Evolutionary conservation across 1,140 invertebrate species (phyloP), one percentile per base, ranked within the genome.

Genomic region (Megathymus violae): DNA sequence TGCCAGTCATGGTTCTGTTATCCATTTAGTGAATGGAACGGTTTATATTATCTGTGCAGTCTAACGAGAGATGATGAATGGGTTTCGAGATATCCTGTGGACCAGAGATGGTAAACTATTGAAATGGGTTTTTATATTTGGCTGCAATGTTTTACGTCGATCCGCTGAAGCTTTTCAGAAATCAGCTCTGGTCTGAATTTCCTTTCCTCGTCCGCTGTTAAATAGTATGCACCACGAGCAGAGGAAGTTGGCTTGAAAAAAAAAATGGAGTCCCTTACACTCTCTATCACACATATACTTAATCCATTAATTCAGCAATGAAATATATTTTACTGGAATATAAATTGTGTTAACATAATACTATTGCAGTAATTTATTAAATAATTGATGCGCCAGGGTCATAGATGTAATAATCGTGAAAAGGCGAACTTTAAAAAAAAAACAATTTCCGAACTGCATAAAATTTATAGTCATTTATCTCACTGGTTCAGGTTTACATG

Each of bases 21-120:
- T 64, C 67, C 71, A 77, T 78, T 76, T 69, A 72, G 41, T 67
- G 69, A 71, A 74, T 72, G 71, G 67, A 67, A 74, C 46, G 47
- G 43, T 44, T 46, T 52, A 66, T 66, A 66, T 66, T 61, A 66
- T 61, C 50, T 60, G 48, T 58, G 47, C 63, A 59, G 47, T 64
- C 17, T 62, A 64, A 58, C 38, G 40, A 64, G 25, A 62, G 31
- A 40, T 64, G 52, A 70, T 65, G 48, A 44, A 69, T 65, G 16
- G 36, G 4, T 41, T 52, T 41, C 52, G 50, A 15, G 46, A 60
- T 60, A 50, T 52, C 58, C 63, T 52, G 47, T 27, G 25, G 4
- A 48, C 27, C 51, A 36, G 51, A 44, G 16, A 44, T 44, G 41
- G 43, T 17, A 47, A 13, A 40, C 34, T 36, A 36, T 36, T 36